These are phyloP conservation scores for Pseudoips prasinana DNA, from an alignment of 2,888 invertebrate genomes.

Conservation along the genomic window DNA sequence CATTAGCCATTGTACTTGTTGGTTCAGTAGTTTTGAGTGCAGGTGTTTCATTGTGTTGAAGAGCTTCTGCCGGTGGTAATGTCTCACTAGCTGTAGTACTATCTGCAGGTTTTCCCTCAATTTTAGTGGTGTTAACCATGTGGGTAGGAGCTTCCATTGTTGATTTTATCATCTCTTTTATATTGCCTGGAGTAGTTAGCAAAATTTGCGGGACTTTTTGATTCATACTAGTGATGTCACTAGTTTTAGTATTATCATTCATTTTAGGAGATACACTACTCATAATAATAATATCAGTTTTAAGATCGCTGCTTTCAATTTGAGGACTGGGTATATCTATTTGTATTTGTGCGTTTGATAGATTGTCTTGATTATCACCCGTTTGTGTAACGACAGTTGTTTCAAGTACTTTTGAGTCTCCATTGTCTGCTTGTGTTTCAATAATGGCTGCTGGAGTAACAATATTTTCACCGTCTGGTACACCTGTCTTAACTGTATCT, in stretches of 20 bases:
- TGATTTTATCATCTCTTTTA: slow-evolving; percentile 6
- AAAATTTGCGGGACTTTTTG: slow-evolving; percentile 2
- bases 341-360: slow-evolving; percentile 17
- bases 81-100: slow-evolving; percentile 29
- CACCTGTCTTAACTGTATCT: not conserved
- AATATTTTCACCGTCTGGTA: not conserved
- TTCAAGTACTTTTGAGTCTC: not conserved
- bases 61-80: slow-evolving; percentile 56
- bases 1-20: slow-evolving; percentile 30
- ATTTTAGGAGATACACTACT: slow-evolving; percentile 17
- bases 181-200: slow-evolving; percentile 8
- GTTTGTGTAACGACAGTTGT: not conserved
- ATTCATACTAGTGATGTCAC: slow-evolving; percentile 1
- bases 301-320: slow-evolving; percentile 18
- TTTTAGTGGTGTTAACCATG: slow-evolving; percentile 10
- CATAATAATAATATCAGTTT: slow-evolving; percentile 29
- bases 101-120: slow-evolving; percentile 10
- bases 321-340: slow-evolving; percentile 19
- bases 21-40: slow-evolving; percentile 39
- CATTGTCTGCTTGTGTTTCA: not conserved
- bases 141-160: slow-evolving; percentile 11
- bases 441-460: too few relatives aligned
- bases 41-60: slow-evolving; percentile 55
- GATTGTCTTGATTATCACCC: slow-evolving; percentile 1
- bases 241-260: slow-evolving; percentile 3